A percentile compares a stretch with the other conserved stretches of the same genome.
phyloP scores from a whole-genome alignment of 1,140 invertebrate genomes.

The Scaptomyza montana region DNA sequence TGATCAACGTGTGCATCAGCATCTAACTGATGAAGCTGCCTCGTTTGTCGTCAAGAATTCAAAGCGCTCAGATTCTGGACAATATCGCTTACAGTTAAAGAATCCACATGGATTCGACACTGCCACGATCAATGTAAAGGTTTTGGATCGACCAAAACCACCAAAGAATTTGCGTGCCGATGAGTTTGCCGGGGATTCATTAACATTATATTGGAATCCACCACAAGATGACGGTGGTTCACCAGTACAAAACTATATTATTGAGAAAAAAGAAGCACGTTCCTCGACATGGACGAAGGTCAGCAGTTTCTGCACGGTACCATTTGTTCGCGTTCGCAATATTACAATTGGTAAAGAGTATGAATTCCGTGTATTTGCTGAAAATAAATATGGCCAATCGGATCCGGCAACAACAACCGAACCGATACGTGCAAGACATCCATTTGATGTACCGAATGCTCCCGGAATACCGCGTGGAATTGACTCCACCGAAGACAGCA shows the following conservation, averaged over 20 bases:
- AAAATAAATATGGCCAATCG: slow-evolving; percentile 97
- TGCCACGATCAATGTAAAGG: slow-evolving; percentile 96
- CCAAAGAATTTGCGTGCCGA: slow-evolving; percentile 95
- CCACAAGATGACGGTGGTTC: slow-evolving; percentile 98
- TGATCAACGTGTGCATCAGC: slow-evolving; percentile 91
- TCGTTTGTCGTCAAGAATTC: slow-evolving; percentile 96
- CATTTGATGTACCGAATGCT: slow-evolving; percentile 96
- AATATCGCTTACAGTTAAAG: slow-evolving; percentile 95
- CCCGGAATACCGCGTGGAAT: slow-evolving; percentile 94
- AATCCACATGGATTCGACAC: slow-evolving; percentile 98
- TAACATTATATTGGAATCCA: slow-evolving; percentile 97
- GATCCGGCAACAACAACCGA: slow-evolving; percentile 95
- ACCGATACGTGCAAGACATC: slow-evolving; percentile 96
- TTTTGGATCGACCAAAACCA: slow-evolving; percentile 94
- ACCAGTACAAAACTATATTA: slow-evolving; percentile 97
- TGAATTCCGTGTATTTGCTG: slow-evolving; percentile 98
- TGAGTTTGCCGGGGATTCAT: slow-evolving; percentile 97
- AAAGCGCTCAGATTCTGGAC: slow-evolving; percentile 94
- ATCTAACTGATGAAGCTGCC: slow-evolving; percentile 94
- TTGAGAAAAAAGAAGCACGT: slow-evolving; percentile 95
- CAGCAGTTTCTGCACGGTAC: slow-evolving; percentile 95
- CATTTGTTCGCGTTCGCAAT: slow-evolving; percentile 95
- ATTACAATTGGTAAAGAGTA: slow-evolving; percentile 95
- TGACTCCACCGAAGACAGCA: slow-evolving; percentile 96
- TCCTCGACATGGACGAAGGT: slow-evolving; percentile 94